Percentiles rank a stretch among this genome's conserved stretches.
phyloP scores from a whole-genome alignment of 2,797 vertebrate species.

The Melanotaenia pygmaea region DNA sequence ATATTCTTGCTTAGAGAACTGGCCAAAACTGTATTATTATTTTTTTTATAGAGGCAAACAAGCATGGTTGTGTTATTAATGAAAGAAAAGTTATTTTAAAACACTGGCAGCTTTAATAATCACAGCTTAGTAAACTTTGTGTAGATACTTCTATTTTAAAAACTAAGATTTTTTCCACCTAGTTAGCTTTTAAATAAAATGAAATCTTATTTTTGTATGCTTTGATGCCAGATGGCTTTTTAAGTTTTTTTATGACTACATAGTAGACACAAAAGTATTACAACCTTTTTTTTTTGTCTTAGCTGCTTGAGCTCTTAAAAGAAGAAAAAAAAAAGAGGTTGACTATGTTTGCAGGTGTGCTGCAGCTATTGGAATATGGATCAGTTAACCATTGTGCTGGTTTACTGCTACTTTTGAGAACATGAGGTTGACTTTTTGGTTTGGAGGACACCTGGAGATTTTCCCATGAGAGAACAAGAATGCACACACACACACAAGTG shows the following conservation, averaged over 20 bases:
- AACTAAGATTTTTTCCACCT: slow-evolving; percentile 31
- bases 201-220: slow-evolving; percentile 64
- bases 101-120: slow-evolving; percentile 49
- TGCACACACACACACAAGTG: background rate
- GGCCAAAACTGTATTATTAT: background rate
- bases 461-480: slow-evolving; percentile 70
- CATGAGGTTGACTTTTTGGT: slow-evolving; percentile 72
- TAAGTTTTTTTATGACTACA: slow-evolving; percentile 46
- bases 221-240: slow-evolving; percentile 47
- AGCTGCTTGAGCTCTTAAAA: slow-evolving; percentile 56
- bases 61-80: slow-evolving; percentile 5
- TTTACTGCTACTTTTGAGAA: slow-evolving; percentile 78
- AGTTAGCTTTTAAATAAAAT: slow-evolving; percentile 48
- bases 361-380: slow-evolving; percentile 81
- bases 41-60: slow-evolving; percentile 5
- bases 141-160: slow-evolving; percentile 39
- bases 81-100: slow-evolving; percentile 5
- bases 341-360: slow-evolving; percentile 76
- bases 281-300: slow-evolving; percentile 48
- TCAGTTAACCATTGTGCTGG: slow-evolving; percentile 82
- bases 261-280: slow-evolving; percentile 12
- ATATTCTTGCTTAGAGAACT: background rate
- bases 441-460: slow-evolving; percentile 83
- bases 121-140: slow-evolving; percentile 16
- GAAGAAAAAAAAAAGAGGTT: slow-evolving; percentile 44